These are phyloP conservation scores for Scomber colias DNA, from an alignment of 2,113 vertebrate species.

Conservation along the genomic window DNA sequence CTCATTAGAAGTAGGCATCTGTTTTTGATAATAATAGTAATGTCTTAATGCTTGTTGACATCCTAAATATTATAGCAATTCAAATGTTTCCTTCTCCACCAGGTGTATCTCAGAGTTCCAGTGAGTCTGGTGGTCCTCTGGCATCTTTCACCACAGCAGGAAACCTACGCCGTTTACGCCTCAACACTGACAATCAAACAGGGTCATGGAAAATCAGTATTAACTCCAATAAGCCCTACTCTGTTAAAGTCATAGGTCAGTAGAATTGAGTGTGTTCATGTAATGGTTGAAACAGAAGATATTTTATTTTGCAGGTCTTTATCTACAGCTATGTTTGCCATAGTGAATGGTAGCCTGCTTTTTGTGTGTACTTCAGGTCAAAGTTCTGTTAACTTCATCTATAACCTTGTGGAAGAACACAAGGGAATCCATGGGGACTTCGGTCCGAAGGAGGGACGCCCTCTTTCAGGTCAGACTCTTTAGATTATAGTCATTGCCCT, in stretches of 20 bases:
- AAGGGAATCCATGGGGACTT: conserved; percentile 65
- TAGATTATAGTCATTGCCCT: too few relatives aligned
- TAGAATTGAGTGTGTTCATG: background rate
- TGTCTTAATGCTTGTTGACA: too few relatives aligned
- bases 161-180: conserved; percentile 68
- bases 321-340: background rate
- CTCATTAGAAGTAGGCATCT: too few relatives aligned
- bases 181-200: conserved; percentile 57
- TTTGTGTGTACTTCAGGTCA: conserved; percentile 62
- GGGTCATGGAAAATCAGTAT: conserved; percentile 77
- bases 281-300: background rate
- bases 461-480: conserved; percentile 63
- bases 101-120: conserved; percentile 75
- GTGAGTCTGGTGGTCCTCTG: conserved; percentile 65
- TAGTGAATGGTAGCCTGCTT: background rate
- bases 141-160: conserved; percentile 62
- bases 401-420: conserved; percentile 69
- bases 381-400: conserved; percentile 77
- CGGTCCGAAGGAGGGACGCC: conserved; percentile 72
- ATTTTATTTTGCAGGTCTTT: background rate
- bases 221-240: conserved; percentile 64
- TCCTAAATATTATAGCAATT: too few relatives aligned
- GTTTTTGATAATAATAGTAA: too few relatives aligned
- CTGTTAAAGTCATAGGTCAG: conserved; percentile 80
- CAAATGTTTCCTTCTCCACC: background rate